Conservation (phyloP, 2,888 invertebrate species). For the Melipona beecheii region DNA sequence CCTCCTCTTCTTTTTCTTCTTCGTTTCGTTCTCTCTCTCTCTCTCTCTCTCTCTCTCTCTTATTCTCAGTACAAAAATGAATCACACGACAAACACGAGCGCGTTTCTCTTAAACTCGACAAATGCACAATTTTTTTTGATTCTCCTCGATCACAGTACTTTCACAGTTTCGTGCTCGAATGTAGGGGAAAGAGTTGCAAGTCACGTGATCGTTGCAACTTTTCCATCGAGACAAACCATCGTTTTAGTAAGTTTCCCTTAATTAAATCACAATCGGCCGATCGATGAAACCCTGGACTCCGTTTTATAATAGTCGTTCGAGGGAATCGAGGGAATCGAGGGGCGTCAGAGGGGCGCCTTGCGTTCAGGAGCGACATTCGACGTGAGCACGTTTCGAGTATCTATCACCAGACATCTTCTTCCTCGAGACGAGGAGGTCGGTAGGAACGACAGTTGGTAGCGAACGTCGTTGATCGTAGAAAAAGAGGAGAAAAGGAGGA, state of each 20-base stretch:
- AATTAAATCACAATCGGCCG: constrained; percentile 14
- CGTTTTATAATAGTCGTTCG: background rate
- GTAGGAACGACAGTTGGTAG: background rate
- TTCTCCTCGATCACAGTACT: constrained; percentile 49
- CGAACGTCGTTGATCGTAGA: background rate
- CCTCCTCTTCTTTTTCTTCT: background rate
- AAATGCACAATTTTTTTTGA: constrained; percentile 29
- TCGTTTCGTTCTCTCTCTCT: background rate
- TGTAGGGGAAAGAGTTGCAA: background rate
- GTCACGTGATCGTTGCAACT: background rate
- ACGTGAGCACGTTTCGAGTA: background rate
- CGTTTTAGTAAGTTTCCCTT: background rate
- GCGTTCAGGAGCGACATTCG: background rate
- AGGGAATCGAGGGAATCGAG: background rate
- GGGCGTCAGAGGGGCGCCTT: background rate
- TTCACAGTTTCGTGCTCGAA: constrained; percentile 24
- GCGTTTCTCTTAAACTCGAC: background rate
- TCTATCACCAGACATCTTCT: background rate
- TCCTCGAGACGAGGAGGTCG: background rate
- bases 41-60: background rate
- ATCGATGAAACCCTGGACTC: constrained; percentile 31
- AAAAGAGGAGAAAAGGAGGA: background rate
- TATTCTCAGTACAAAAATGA: background rate
- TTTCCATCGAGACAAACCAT: background rate
- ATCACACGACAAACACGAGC: background rate